Evolutionary conservation across 1,140 invertebrate species (phyloP).

Genomic region (Rhagoletis pomonella): DNA sequence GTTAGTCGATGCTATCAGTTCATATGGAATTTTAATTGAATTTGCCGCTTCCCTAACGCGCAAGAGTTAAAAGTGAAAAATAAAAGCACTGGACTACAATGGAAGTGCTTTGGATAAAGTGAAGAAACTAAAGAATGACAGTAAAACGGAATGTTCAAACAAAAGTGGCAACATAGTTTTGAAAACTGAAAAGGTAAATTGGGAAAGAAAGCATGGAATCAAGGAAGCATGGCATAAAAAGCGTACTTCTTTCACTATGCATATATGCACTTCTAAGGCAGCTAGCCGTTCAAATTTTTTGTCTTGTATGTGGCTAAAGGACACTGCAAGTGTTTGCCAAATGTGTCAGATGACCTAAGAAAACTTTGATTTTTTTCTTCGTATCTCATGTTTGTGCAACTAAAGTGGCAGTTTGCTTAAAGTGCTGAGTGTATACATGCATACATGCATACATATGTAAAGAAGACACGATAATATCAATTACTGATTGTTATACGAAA

Average conservation of each 20-base stretch:
- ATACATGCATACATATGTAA: not conserved
- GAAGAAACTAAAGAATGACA: not conserved
- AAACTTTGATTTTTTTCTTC: not conserved
- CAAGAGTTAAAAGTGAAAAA: not conserved
- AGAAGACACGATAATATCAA: not conserved
- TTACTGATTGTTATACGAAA: conserved; percentile 25
- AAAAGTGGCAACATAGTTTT: conserved; percentile 8
- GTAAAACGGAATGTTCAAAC: not conserved
- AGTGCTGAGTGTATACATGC: not conserved
- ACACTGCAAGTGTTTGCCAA: not conserved
- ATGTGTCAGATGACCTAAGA: not conserved
- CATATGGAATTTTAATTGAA: conserved; percentile 50
- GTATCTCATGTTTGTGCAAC: too few relatives aligned
- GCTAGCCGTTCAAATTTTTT: not conserved
- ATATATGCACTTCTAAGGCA: not conserved
- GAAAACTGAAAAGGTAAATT: not conserved
- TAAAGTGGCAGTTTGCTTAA: not conserved
- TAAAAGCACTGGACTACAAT: not conserved
- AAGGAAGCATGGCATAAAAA: not conserved
- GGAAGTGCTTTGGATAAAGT: not conserved
- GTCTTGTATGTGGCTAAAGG: not conserved
- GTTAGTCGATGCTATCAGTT: conserved; percentile 27
- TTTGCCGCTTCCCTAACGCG: conserved; percentile 36
- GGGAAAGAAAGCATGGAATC: not conserved
- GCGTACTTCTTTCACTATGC: not conserved